Percentiles rank a stretch among this genome's conserved stretches.
Evolutionary conservation across 2,113 vertebrate species (phyloP).

Genomic region (human (Homo sapiens)): DNA sequence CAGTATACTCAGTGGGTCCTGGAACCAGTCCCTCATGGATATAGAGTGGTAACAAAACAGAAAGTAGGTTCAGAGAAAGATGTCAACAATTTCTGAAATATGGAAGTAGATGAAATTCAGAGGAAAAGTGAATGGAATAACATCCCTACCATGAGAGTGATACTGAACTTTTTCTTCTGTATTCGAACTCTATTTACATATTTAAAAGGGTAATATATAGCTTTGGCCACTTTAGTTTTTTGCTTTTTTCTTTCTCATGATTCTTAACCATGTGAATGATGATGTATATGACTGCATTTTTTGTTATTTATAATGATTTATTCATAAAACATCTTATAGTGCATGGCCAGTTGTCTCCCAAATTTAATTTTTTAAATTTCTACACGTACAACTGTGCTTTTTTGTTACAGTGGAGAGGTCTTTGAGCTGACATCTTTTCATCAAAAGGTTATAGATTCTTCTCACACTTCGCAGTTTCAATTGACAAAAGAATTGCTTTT

Average conservation of each 20-base stretch:
- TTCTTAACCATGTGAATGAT: not conserved
- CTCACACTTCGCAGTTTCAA: conserved; percentile 51
- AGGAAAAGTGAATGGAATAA: not conserved
- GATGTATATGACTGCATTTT: not conserved
- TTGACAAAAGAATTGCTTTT: conserved; percentile 68
- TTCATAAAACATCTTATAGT: not conserved
- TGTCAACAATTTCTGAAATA: not conserved
- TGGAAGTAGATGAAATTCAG: not conserved
- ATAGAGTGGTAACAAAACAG: not conserved
- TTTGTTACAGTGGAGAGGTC: not conserved
- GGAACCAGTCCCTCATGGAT: not conserved
- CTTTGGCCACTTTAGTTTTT: not conserved
- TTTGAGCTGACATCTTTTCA: not conserved
- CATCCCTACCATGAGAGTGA: not conserved
- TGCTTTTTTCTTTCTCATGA: not conserved
- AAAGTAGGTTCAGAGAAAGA: not conserved
- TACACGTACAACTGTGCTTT: not conserved
- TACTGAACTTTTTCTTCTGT: not conserved
- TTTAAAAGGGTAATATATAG: not conserved
- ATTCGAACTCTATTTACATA: not conserved
- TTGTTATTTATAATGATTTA: not conserved
- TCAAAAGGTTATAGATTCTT: not conserved
- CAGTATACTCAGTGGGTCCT: not conserved
- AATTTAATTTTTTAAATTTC: not conserved
- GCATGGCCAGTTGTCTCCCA: not conserved